phyloP scores from a whole-genome alignment of 2,797 vertebrate genomes.

The Nannoperca australis region DNA sequence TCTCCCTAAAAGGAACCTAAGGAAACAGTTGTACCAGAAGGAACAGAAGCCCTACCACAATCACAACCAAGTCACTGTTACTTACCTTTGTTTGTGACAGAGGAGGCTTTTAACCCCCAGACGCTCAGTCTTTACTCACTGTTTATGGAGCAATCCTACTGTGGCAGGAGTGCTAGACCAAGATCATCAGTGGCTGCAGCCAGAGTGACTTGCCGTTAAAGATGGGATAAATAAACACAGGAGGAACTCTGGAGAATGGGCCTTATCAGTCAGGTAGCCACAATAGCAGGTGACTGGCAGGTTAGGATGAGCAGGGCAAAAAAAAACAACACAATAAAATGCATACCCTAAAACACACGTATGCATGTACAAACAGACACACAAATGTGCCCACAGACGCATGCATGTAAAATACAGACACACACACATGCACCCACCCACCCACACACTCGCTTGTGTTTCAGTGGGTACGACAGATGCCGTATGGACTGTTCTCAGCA shows the following conservation, averaged over 20 bases:
- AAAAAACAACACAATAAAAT: background rate
- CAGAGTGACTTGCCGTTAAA: conserved; percentile 77
- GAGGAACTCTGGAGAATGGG: conserved; percentile 58
- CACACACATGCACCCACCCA: conserved; percentile 14
- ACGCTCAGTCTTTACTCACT: conserved; percentile 71
- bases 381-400: conserved; percentile 11
- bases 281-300: conserved; percentile 48
- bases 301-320: conserved; percentile 19
- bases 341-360: conserved; percentile 12
- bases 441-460: conserved; percentile 35
- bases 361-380: conserved; percentile 9
- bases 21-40: conserved; percentile 39
- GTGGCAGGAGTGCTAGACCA: conserved; percentile 79
- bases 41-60: conserved; percentile 64
- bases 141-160: conserved; percentile 80
- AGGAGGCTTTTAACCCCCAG: conserved; percentile 71
- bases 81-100: conserved; percentile 80
- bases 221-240: conserved; percentile 78
- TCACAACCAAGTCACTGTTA: conserved; percentile 75
- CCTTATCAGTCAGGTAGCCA: conserved; percentile 58
- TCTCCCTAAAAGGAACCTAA: conserved; percentile 49
- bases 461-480: conserved; percentile 83
- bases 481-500: conserved; percentile 81
- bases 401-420: conserved; percentile 32
- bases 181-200: conserved; percentile 79